Conservation (phyloP, 2,888 invertebrate genomes). For the Meliscaeva auricollis region DNA sequence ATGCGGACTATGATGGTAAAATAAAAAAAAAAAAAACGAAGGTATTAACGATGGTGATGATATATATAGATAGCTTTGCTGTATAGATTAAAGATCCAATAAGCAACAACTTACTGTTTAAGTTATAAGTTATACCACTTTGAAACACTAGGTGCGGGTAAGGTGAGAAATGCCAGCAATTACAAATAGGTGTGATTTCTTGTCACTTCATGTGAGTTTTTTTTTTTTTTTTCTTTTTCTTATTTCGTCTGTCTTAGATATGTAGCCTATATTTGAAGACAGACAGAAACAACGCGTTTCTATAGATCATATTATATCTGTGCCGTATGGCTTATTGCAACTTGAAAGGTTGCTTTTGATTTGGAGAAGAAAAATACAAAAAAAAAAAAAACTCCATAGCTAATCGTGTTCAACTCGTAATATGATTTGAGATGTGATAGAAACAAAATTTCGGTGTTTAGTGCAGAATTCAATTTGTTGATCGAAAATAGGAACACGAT, state of each 20-base stretch:
- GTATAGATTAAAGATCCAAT: slow-evolving; percentile 26
- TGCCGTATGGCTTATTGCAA: background rate
- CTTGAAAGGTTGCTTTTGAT: slow-evolving; percentile 37
- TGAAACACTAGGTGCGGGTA: slow-evolving; percentile 48
- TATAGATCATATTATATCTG: slow-evolving; percentile 27
- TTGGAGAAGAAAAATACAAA: slow-evolving; percentile 10
- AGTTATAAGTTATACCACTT: slow-evolving; percentile 28
- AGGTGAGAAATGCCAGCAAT: slow-evolving; percentile 70
- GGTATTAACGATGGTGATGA: slow-evolving; percentile 23
- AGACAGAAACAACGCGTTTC: slow-evolving; percentile 2
- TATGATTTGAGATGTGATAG: slow-evolving; percentile 12
- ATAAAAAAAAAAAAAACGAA: background rate
- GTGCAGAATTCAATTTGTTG: slow-evolving; percentile 48
- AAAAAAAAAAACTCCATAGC: background rate
- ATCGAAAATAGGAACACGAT: slow-evolving; percentile 42
- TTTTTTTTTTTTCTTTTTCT: slow-evolving; percentile 3
- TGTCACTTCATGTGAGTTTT: slow-evolving; percentile 56
- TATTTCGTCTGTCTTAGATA: slow-evolving; percentile 1
- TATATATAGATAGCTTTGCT: slow-evolving; percentile 11
- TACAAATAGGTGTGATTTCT: slow-evolving; percentile 72
- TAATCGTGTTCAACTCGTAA: slow-evolving; percentile 28
- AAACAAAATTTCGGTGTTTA: slow-evolving; percentile 10
- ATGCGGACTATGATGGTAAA: background rate
- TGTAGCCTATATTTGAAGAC: slow-evolving; percentile 41
- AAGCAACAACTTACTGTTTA: slow-evolving; percentile 36